These are phyloP conservation scores for Amniataba percoides DNA, from an alignment of 2,797 vertebrate genomes.

Conservation along the genomic window DNA sequence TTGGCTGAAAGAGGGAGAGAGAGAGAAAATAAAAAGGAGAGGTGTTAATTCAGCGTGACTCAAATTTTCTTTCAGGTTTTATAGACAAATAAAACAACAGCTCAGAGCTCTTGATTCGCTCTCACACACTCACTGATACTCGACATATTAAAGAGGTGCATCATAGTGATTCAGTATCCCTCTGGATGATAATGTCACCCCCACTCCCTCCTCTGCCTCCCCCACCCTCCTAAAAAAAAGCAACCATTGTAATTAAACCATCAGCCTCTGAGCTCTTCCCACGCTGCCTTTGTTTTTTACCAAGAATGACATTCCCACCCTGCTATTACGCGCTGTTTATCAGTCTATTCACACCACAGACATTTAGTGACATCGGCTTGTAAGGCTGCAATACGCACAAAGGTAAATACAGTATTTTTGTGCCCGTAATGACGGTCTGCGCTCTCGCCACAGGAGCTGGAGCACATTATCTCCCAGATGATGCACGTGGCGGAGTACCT, in stretches of 20 bases:
- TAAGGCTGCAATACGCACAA: conserved; percentile 56
- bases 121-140: neutral
- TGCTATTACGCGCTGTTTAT: conserved; percentile 67
- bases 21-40: neutral
- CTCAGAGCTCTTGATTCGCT: neutral
- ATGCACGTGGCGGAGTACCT: conserved; percentile 97
- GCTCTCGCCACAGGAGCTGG: conserved; percentile 88
- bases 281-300: conserved; percentile 68
- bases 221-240: conserved; percentile 3
- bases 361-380: conserved; percentile 35
- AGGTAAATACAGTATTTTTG: conserved; percentile 73
- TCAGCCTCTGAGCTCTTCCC: conserved; percentile 62
- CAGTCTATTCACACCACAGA: conserved; percentile 49
- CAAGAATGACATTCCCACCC: conserved; percentile 53
- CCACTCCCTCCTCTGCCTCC: neutral
- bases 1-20: neutral
- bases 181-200: conserved; percentile 59
- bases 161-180: conserved; percentile 50
- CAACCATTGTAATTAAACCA: conserved; percentile 75
- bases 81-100: conserved; percentile 2
- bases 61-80: neutral
- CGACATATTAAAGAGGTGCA: conserved; percentile 25
- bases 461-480: conserved; percentile 97
- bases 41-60: neutral
- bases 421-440: conserved; percentile 61